Conservation (phyloP, 2,113 vertebrate species). For the Nymphicus hollandicus region DNA sequence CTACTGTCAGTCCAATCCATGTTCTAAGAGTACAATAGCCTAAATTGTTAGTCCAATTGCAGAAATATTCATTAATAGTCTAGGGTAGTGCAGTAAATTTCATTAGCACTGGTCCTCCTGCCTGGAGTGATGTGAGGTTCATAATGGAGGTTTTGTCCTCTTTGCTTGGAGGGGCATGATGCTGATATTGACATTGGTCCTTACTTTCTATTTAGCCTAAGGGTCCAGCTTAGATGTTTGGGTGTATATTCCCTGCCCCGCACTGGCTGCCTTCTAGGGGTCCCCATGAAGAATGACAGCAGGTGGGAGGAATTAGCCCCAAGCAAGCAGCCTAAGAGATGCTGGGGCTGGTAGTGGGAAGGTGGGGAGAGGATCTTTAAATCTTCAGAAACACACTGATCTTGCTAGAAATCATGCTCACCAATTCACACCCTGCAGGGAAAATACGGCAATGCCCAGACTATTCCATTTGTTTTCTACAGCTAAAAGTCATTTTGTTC, state of each 20-base stretch:
- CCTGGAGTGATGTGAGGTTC: not conserved
- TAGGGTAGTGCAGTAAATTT: not conserved
- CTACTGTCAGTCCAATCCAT: not conserved
- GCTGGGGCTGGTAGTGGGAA: rapidly evolving
- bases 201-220: not conserved
- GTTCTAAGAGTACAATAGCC: not conserved
- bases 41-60: not conserved
- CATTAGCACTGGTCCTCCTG: not conserved
- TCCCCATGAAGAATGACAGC: rapidly evolving
- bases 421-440: not conserved
- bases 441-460: not conserved
- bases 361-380: not conserved
- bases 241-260: rapidly evolving
- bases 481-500: not conserved
- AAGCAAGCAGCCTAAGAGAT: not conserved
- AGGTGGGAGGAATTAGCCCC: not conserved
- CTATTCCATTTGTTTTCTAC: not conserved
- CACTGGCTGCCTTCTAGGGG: not conserved
- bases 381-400: not conserved
- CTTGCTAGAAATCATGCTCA: not conserved
- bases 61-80: not conserved
- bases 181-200: not conserved
- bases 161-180: not conserved
- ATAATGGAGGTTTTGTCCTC: not conserved
- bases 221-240: not conserved